Base-by-base conservation (phyloP, 2,888 invertebrate species). In the Calephelis perditalis region DNA sequence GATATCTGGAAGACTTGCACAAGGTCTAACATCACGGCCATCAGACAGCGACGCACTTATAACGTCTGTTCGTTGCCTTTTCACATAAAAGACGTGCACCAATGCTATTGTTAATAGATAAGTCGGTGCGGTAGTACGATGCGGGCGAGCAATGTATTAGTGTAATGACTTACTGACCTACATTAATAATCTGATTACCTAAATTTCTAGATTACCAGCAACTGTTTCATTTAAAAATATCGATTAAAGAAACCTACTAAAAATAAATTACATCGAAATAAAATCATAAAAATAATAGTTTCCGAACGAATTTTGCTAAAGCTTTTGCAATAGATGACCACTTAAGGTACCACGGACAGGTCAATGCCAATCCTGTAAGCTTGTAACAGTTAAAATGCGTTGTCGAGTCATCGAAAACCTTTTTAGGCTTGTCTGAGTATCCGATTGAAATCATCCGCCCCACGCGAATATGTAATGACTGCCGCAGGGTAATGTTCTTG, bases 251-350 rank as follows among this genome's bases (percentile, higher is more conserved):
- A 43, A 56, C 43, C n/a, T 35, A 57, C 45, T 57, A 47, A 45
- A 35, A 43, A 26, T 7, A 57, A 60, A 56, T 60, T 56, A 43
- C 26, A 60, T 47, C 15, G 56, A 43, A n/a, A 37, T 37, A 37
- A 4, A 37, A 37, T 37, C 36, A 58, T 45, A 49, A 12, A 49
- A 44, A 55, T 68, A 64, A 61, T 61, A 59, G 65, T 63, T 61
- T 64, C 56, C 59, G 54, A 63, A 59, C 59, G 58, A 73, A 75
- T 68, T 70, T 64, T 65, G 69, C 71, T 63, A 68, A 70, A 65
- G 76, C 79, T 85, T 85, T 85, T 80, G 79, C 73, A 78, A 84
- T 71, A 63, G 70, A 70, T 74, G 71, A 75, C 80, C 81, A 78
- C 75, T 81, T 76, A 84, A 75, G 84, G 66, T 67, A 65, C 68